Conservation (phyloP, 2,888 invertebrate genomes). For the Priocnemis perturbator region DNA sequence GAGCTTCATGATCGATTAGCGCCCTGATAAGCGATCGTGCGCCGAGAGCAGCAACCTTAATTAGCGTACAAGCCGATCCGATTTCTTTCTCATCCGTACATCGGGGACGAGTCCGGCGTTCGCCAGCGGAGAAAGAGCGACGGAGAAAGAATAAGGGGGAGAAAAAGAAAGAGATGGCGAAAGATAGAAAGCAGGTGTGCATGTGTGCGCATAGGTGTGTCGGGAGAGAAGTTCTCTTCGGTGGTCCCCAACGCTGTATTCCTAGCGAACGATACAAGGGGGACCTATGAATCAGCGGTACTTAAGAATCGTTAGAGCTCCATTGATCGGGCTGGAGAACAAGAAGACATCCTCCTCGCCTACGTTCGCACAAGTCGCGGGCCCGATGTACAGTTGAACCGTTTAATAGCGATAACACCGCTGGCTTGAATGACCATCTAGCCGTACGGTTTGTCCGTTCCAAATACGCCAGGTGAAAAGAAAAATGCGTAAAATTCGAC, state of each 20-base stretch:
- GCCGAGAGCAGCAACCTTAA: slow-evolving; percentile 65
- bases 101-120: not conserved
- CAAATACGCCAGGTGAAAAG: not conserved
- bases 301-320: slow-evolving; percentile 57
- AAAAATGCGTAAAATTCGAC: not conserved
- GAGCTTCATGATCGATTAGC: slow-evolving; percentile 70
- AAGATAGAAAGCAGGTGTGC: slow-evolving; percentile 11
- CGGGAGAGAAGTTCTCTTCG: slow-evolving; percentile 14
- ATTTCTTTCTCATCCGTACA: slow-evolving; percentile 48
- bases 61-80: slow-evolving; percentile 64
- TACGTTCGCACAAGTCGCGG: slow-evolving; percentile 45
- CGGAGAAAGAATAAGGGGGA: not conserved
- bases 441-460: not conserved
- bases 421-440: slow-evolving; percentile 15
- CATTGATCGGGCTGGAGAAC: slow-evolving; percentile 44
- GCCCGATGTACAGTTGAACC: slow-evolving; percentile 43
- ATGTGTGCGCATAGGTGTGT: not conserved
- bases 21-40: slow-evolving; percentile 66
- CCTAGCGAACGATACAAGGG: slow-evolving; percentile 31
- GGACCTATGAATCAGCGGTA: slow-evolving; percentile 50
- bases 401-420: slow-evolving; percentile 48
- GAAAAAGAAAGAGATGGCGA: not conserved
- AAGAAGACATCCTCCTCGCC: slow-evolving; percentile 37
- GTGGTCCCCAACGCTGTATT: slow-evolving; percentile 26
- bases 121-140: slow-evolving; percentile 8